Conservation (phyloP, 2,797 vertebrate species). For the Sternotherus odoratus region DNA sequence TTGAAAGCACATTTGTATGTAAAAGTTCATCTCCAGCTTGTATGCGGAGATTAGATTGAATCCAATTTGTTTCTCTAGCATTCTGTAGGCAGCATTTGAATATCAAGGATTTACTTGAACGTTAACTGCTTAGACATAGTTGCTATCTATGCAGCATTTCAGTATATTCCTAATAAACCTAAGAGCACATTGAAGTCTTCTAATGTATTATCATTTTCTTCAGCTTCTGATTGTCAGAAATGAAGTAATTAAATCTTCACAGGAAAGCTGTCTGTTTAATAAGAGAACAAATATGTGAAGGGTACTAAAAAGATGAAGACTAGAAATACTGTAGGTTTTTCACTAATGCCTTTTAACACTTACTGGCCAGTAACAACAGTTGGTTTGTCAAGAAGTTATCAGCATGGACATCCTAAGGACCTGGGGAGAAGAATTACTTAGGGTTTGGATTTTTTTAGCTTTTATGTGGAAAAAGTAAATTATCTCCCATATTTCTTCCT, state of each 20-base stretch:
- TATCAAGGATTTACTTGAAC: conserved; percentile 54
- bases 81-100: conserved; percentile 35
- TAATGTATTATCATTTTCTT: neutral
- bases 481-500: neutral
- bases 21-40: conserved; percentile 19
- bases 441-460: neutral
- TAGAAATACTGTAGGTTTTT: neutral
- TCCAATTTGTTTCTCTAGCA: conserved; percentile 11
- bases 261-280: neutral
- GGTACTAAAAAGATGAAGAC: conserved; percentile 13
- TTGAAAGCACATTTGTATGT: conserved; percentile 16
- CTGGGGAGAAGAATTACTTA: neutral
- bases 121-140: conserved; percentile 30
- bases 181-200: conserved; percentile 1
- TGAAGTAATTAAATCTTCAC: conserved; percentile 28
- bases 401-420: neutral
- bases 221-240: conserved; percentile 10
- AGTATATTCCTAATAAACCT: conserved; percentile 20
- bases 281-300: neutral
- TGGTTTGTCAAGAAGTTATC: neutral
- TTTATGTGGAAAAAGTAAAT: neutral
- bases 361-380: neutral
- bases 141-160: conserved; percentile 24
- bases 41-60: neutral
- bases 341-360: neutral